phyloP scores from a whole-genome alignment of 2,888 invertebrate species.

The Lithophane semibrunnea region DNA sequence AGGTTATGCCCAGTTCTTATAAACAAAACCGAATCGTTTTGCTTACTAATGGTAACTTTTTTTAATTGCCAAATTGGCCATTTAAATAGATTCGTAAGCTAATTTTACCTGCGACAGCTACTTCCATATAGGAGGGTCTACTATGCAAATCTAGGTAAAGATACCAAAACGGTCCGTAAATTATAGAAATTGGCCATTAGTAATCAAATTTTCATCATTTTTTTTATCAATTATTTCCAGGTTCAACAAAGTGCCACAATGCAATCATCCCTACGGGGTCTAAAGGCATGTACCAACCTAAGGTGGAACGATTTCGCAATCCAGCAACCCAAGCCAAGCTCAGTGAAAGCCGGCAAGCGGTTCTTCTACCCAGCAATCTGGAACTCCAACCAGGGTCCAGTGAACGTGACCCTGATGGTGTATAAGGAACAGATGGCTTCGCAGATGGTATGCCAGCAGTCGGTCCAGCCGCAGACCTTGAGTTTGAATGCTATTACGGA shows the following conservation, averaged over 20 bases:
- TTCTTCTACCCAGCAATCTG: constrained; percentile 94
- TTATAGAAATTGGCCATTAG: too few species aligned
- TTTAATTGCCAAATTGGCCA: too few species aligned
- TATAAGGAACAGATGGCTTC: constrained; percentile 92
- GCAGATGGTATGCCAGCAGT: constrained; percentile 91
- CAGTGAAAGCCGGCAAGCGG: constrained; percentile 92
- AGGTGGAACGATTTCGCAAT: constrained; percentile 94
- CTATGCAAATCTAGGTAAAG: too few species aligned
- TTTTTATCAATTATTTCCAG: too few species aligned
- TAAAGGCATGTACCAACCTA: constrained; percentile 93
- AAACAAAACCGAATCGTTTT: too few species aligned
- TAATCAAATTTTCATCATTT: background rate
- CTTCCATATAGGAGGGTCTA: too few species aligned
- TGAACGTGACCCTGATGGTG: constrained; percentile 92
- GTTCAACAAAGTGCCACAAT: constrained; percentile 93
- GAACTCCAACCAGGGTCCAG: constrained; percentile 91
- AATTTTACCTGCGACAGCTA: too few species aligned
- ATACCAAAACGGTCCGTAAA: too few species aligned
- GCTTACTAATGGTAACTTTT: too few species aligned
- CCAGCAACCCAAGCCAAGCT: constrained; percentile 86
- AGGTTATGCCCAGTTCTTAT: too few species aligned
- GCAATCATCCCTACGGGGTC: constrained; percentile 92
- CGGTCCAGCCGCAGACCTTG: constrained; percentile 91
- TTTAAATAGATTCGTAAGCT: too few species aligned
- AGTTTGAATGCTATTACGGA: constrained; percentile 94